Evolutionary conservation across 2,888 invertebrate species (phyloP).

Genomic region (Parnassius smintheus): DNA sequence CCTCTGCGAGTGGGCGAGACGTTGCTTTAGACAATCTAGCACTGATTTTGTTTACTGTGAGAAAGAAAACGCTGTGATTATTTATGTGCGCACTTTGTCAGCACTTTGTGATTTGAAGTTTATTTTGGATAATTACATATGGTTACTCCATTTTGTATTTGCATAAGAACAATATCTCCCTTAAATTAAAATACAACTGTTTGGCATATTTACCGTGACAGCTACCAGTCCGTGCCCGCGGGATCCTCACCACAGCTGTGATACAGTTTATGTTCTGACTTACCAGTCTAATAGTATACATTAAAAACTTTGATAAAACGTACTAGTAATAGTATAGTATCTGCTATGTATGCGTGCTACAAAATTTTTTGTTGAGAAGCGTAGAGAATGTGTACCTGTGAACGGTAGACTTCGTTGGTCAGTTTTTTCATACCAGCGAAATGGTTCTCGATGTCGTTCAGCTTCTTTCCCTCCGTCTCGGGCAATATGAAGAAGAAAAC

Average conservation of each 20-base stretch:
- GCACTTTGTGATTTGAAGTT: not conserved
- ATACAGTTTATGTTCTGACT: no score
- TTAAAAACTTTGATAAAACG: no score
- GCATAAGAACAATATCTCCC: no score
- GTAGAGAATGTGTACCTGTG: slow-evolving; percentile 43
- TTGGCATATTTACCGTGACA: no score
- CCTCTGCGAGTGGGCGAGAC: not conserved
- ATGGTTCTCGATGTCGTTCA: slow-evolving; percentile 86
- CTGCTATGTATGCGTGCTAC: not conserved
- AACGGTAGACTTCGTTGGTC: slow-evolving; percentile 66
- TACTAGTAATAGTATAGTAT: no score
- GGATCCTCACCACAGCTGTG: no score
- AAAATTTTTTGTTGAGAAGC: not conserved
- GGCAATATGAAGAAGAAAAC: slow-evolving; percentile 86
- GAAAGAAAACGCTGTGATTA: no score
- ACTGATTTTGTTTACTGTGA: no score
- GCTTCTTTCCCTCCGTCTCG: slow-evolving; percentile 90
- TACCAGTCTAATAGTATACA: not conserved
- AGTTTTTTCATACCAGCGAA: slow-evolving; percentile 82
- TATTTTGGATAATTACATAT: not conserved
- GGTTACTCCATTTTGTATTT: no score
- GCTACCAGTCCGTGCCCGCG: no score
- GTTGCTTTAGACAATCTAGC: not conserved
- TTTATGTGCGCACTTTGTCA: not conserved
- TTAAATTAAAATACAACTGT: no score